A percentile compares a stretch with the other conserved stretches of the same genome.
These are phyloP conservation scores for Telmatochromis bifrenatus DNA, from an alignment of 2,113 vertebrate species.

Conservation along the genomic window DNA sequence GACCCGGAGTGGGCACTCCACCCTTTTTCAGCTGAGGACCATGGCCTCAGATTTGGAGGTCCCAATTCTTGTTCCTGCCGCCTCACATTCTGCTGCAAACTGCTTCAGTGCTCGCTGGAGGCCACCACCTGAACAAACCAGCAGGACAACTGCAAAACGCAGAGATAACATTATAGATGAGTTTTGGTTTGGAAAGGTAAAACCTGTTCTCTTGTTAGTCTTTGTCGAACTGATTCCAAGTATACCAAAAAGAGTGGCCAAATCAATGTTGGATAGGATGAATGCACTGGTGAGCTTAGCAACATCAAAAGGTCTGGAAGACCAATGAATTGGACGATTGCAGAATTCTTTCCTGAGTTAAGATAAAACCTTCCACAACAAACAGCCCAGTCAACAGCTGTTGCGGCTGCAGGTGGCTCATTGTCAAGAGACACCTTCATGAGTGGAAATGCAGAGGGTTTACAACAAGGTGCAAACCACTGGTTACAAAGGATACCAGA, in stretches of 20 bases:
- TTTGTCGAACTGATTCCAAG: not conserved
- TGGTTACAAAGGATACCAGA: not conserved
- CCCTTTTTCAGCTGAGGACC: not conserved
- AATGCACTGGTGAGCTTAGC: not conserved
- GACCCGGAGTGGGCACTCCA: not conserved
- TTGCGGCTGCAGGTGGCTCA: accelerated
- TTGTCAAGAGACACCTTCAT: not conserved
- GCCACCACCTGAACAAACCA: not conserved
- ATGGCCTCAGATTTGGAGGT: not conserved
- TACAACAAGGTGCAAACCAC: not conserved
- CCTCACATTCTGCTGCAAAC: not conserved
- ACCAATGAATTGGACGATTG: not conserved
- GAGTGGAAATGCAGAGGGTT: not conserved
- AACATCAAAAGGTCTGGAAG: not conserved
- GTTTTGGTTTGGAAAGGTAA: not conserved
- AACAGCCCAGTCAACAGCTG: not conserved
- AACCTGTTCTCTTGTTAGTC: not conserved
- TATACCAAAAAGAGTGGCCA: not conserved
- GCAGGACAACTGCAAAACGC: not conserved
- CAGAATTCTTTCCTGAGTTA: not conserved
- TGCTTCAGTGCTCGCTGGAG: not conserved
- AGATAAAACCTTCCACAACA: not conserved
- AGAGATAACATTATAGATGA: not conserved
- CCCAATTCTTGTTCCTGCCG: not conserved
- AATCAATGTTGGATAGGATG: not conserved